Base-by-base conservation (phyloP, 2,113 vertebrate species). In the Dasyprocta punctata region DNA sequence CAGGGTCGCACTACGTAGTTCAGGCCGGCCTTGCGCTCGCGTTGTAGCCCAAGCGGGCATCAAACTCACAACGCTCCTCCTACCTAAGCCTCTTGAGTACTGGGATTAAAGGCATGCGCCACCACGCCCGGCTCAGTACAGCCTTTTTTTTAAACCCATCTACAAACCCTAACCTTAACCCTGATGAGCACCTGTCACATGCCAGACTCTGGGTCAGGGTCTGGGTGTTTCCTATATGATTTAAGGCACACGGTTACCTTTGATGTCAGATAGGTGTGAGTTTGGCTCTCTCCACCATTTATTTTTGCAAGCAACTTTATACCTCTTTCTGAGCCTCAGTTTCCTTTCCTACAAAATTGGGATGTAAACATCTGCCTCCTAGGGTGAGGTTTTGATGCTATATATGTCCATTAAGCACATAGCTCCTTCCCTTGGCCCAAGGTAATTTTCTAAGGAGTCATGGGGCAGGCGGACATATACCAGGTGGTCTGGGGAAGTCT, bases 251-350 rank as follows among this genome's bases (percentile, higher is more conserved):
- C 22, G 71, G 33, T 84, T 5, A 80, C 78, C 90, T 97, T 96
- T 90, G 92, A 96, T 92, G 75, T 96, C 73, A 95, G 41, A 95
- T 17, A 67, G 52, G 88, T 49, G 83, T 83, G 44, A 60, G 82
- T 80, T 86, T 94, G 75, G 81, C 4, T 96, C 38, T 94, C 44
- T 60, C 61, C 11, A n/a, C 71, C 56, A 58, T 65, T 73, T 94
- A 85, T 71, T 73, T 82, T n/a, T 82, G 12, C 80, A 38, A 83
- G n/a, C 63, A 60, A 86, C 60, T 41, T 24, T 61, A 7, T 47
- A 67, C 47, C 7, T 36, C 47, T 93, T 94, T 82, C 84, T 92
- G 89, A 77, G 83, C 80, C 81, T 90, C 80, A 30, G 22, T 85
- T 95, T 90, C 95, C 89, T 95, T 28, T 56, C 41, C 80, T 78